A percentile compares a stretch with the other conserved stretches of the same genome.
Evolutionary conservation across 2,888 invertebrate species (phyloP).

Genomic region (Athalia rosae): DNA sequence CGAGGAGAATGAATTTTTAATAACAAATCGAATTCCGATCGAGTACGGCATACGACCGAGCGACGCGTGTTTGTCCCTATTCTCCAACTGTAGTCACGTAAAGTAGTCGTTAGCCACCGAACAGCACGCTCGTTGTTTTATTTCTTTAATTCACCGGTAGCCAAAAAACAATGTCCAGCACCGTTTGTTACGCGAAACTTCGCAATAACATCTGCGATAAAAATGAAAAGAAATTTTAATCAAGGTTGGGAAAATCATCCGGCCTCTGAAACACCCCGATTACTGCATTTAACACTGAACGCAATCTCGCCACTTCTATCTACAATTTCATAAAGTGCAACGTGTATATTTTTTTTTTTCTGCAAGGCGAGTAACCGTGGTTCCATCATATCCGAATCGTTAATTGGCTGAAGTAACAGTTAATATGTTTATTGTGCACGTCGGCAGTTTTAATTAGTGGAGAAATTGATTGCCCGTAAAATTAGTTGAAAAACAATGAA

Average conservation of each 20-base stretch:
- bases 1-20: slow-evolving; percentile 36
- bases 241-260: slow-evolving; percentile 5
- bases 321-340: slow-evolving; percentile 16
- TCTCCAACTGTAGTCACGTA: slow-evolving; percentile 28
- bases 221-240: background rate
- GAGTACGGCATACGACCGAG: slow-evolving; percentile 1
- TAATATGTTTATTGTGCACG: background rate
- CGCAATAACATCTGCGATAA: no score
- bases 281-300: slow-evolving; percentile 4
- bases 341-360: background rate
- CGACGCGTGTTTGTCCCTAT: background rate
- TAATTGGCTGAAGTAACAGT: slow-evolving; percentile 5
- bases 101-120: slow-evolving; percentile 17
- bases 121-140: no score
- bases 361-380: slow-evolving; percentile 9
- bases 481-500: background rate
- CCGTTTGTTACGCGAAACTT: no score
- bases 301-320: slow-evolving; percentile 11
- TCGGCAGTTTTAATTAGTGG: background rate
- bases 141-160: no score
- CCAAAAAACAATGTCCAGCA: no score
- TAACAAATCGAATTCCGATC: slow-evolving; percentile 40
- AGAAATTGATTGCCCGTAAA: background rate
- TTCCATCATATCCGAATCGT: slow-evolving; percentile 15
- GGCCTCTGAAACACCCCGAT: slow-evolving; percentile 42